Evolutionary conservation across 2,113 vertebrate species (phyloP), one percentile per base, ranked within the genome.

Genomic region (Macquaria ambigua): DNA sequence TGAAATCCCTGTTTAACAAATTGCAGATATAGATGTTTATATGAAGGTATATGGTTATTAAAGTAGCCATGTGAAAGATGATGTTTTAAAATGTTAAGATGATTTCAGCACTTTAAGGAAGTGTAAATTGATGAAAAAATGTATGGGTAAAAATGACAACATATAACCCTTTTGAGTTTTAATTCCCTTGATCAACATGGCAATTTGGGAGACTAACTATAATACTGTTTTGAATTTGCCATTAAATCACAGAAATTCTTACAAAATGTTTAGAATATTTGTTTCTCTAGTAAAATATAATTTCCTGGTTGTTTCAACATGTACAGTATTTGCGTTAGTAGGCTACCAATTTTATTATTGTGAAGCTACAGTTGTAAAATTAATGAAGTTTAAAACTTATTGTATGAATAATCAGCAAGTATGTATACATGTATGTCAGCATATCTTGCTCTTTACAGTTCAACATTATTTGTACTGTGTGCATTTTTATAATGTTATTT

Each of bases 401-500:
- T 96, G 96, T 98, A 96, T 98, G 96, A 97, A 97, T 97, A 96
- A 96, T 96, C 96, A 95, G 96, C 96, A 96, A 97, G 96, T 96
- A 96, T 97, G 97, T 98, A 95, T 96, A 96, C 93, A 96, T 97
- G 95, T 97, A 94, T 96, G 96, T 97, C 95, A 94, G 96, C 97
- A 97, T 97, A 97, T 96, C 96, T 95, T 97, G 96, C 97, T 97
- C 96, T 97, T 98, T 97, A 96, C 97, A 96, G 95, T 97, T 97
- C 96, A 93, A 94, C 96, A 97, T 98, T 96, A 97, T 99, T 99
- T 98, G 97, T 99, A 98, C 96, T 96, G 97, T 98, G 97, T 98
- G 98, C 97, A 98, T 98, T 98, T 98, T 99, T 99, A 98, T 98
- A 98, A 98, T 98, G 97, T 98, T 98, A 97, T 99, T 99, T 99